Evolutionary conservation across 2,113 vertebrate species (phyloP), one percentile per base, ranked within the genome.

Genomic region (Cyprinodon tularosa): DNA sequence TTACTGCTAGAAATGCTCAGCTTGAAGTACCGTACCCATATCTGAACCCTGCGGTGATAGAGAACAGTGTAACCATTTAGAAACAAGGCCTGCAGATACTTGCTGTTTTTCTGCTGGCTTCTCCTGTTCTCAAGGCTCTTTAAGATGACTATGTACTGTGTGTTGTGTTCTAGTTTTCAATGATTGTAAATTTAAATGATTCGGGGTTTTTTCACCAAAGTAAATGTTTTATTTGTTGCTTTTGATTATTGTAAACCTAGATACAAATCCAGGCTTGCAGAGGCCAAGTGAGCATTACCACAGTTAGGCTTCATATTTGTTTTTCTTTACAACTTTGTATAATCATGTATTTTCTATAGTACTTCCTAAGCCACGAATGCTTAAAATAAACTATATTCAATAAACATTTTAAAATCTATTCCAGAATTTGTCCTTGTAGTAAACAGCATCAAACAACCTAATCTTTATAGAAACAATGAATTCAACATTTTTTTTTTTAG

Each of bases 21-120:
- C 86, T 91, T 22, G 8, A 78, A 59, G 13, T 85, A 0, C 89
- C 91, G 3, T 89, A 92, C 80, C 63, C 13, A 20, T 92, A 92
- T 40, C 69, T 92, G 65, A 39, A 86, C 39, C 90, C 88, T 1
- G 0, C 12, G 4, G 1, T 53, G 4, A 82, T 90, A 5, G 87
- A 92, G 47, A 93, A 77, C 84, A 88, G 87, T 48, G 44, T 71
- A 17, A 9, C 67, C 14, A 66, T 71, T 70, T 80, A 70, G 6
- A 66, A 40, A 66, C 14, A 39, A 22, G 2, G 1, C 15, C 17
- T 29, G 45, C 71, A 65, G 44, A 38, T 3, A 63, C n/a, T 53
- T 69, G 9, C 39, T 4, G 53, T 9, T 12, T 29, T 29, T 29
- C 37, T 14, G 36, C 36, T 12, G 60, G 5, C 2, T 12, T 22